Evolutionary conservation across 2,113 vertebrate species (phyloP), one percentile per base, ranked within the genome.

Genomic region (Hiodon alosoides): DNA sequence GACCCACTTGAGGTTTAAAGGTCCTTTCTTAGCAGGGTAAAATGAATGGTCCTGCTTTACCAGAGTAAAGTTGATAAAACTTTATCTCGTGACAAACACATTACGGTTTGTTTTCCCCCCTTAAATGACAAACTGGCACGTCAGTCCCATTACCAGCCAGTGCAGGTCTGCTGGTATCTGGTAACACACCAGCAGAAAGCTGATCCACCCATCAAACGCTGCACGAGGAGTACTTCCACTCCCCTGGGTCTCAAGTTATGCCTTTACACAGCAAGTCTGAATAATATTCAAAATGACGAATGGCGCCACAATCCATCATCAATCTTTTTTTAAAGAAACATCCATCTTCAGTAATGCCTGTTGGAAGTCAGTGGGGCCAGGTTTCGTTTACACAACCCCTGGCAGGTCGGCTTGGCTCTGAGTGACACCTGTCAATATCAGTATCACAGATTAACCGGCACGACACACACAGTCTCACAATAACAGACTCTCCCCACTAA

Each of bases 211-310:
- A 96, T 95, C 93, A 94, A 88, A 84, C 81, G 82, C 85, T 87
- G 91, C 91, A 91, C 87, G 85, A 92, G 84, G 83, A 92, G 89
- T 89, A 93, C 92, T 90, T 86, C 91, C 88, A 89, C 92, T 91
- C 90, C 90, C 91, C 94, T 91, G 87, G 90, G 91, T 95, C 96
- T 97, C 97, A 93, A 92, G 95, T 98, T 96, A 96, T 96, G 95
- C 94, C 94, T 95, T 94, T 95, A 94, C 94, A 94, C 90, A 90
- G 94, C 93, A 93, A 93, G 94, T 96, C 96, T 95, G 97, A 99
- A 98, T 98, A 98, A 97, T 97, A 97, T 98, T 95, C 95, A 92
- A 92, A 91, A 93, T 99, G 96, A 99, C 97, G 93, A 96, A 99
- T 96, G 95, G 94, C 89, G 89, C 93, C 92, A 93, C 89, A 90